Percentiles rank a stretch among this genome's conserved stretches.
Conservation (phyloP, 2,113 vertebrate genomes). For the Leiothrix lutea region DNA sequence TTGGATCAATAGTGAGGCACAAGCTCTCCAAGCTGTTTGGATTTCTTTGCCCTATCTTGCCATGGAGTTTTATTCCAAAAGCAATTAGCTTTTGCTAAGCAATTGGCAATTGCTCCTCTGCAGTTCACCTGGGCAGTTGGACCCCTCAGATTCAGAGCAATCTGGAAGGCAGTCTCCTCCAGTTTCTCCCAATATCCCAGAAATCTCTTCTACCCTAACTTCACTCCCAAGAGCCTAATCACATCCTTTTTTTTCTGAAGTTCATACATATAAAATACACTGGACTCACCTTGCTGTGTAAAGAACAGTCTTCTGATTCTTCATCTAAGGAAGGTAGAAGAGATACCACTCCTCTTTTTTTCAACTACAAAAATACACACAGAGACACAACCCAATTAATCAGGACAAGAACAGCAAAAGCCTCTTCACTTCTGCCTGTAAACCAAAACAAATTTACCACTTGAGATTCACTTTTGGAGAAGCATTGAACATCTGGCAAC, state of each 20-base stretch:
- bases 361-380: constrained; percentile 53
- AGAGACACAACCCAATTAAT: neutral
- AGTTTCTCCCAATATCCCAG: neutral
- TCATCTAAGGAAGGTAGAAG: constrained; percentile 74
- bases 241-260: neutral
- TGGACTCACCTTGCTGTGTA: constrained; percentile 65
- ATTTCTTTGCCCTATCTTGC: neutral
- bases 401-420: neutral
- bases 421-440: neutral
- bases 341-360: constrained; percentile 58
- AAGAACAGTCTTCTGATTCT: constrained; percentile 72
- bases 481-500: neutral
- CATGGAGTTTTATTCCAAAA: neutral
- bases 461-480: neutral
- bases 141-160: neutral
- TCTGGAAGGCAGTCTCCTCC: neutral
- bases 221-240: neutral
- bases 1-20: neutral
- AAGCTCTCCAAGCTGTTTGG: neutral
- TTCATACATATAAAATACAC: neutral
- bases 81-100: neutral
- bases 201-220: neutral
- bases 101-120: too few species aligned
- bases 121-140: neutral
- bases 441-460: neutral